phyloP scores from a whole-genome alignment of 2,888 invertebrate species.

The Drosophila austrosaltans region DNA sequence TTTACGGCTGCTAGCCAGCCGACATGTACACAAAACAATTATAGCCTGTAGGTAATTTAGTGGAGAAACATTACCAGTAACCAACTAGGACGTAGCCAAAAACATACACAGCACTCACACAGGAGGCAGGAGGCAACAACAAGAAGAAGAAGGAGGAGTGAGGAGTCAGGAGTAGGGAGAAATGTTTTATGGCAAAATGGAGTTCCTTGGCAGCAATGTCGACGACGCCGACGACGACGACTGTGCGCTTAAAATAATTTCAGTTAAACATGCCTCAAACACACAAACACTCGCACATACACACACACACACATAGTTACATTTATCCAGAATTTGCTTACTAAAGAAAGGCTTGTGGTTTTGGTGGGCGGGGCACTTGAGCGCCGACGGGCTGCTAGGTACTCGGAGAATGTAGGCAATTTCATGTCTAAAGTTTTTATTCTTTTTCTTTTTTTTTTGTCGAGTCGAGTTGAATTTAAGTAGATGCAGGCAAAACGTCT shows the following conservation, averaged over 20 bases:
- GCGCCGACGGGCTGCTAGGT: conserved; percentile 17
- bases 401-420: conserved; percentile 52
- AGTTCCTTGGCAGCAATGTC: conserved; percentile 35
- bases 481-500: conserved; percentile 34
- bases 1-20: conserved; percentile 31
- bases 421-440: conserved; percentile 58
- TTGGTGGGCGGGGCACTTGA: conserved; percentile 11
- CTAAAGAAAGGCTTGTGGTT: conserved; percentile 30
- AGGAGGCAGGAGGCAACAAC: conserved; percentile 12
- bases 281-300: conserved; percentile 3
- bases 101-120: not conserved
- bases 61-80: conserved; percentile 66
- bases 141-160: conserved; percentile 5
- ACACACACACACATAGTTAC: conserved; percentile 7
- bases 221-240: conserved; percentile 11
- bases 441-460: not conserved
- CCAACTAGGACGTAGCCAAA: conserved; percentile 4
- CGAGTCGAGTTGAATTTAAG: conserved; percentile 39
- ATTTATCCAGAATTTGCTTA: conserved; percentile 46
- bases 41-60: conserved; percentile 78
- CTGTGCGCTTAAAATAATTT: conserved; percentile 74
- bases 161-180: conserved; percentile 19
- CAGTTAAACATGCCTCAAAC: conserved; percentile 73
- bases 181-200: conserved; percentile 62
- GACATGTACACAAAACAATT: conserved; percentile 74